These are phyloP conservation scores for Chroicocephalus ridibundus DNA, from an alignment of 2,113 vertebrate genomes.

Conservation along the genomic window DNA sequence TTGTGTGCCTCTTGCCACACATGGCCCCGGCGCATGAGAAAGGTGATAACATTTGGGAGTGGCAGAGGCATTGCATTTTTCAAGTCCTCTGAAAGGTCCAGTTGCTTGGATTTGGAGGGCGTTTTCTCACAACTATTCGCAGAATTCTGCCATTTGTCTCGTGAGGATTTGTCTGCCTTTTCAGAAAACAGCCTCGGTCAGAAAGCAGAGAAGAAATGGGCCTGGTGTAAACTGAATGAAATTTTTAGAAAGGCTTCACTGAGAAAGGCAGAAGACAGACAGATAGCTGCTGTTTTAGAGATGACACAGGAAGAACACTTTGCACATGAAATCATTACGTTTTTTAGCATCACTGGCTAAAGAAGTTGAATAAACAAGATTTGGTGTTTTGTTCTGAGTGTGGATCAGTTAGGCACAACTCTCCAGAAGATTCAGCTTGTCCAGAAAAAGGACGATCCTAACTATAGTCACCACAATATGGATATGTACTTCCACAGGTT, in stretches of 20 bases:
- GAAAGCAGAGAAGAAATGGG: neutral
- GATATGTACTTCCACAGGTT: neutral
- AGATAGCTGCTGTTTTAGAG: neutral
- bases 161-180: neutral
- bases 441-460: neutral
- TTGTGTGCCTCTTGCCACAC: neutral
- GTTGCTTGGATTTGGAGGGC: neutral
- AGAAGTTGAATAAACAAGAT: neutral
- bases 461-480: neutral
- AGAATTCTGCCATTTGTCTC: neutral
- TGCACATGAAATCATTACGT: neutral
- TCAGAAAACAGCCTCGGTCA: neutral
- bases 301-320: neutral
- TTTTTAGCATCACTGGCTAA: neutral
- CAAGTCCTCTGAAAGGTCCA: neutral
- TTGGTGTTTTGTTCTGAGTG: neutral
- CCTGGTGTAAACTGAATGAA: neutral
- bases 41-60: neutral
- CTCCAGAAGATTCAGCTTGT: neutral
- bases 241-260: neutral
- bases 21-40: neutral
- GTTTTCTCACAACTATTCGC: neutral
- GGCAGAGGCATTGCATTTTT: constrained; percentile 5
- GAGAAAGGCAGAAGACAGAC: neutral
- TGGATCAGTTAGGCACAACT: neutral